Base-by-base conservation (phyloP, 2,113 vertebrate species). In the Paedocypris sp. region DNA sequence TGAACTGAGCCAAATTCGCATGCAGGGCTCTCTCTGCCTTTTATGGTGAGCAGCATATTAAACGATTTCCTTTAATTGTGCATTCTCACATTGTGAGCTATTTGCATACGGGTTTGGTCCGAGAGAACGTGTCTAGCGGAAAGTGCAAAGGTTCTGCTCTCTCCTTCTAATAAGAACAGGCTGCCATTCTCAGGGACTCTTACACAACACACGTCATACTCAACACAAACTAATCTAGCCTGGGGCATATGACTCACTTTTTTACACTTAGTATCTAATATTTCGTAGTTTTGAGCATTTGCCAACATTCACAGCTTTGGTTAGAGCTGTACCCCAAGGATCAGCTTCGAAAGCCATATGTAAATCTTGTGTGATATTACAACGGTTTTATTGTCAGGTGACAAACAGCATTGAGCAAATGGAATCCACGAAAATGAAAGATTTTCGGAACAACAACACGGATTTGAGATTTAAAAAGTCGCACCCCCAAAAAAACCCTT, bases 41-140 rank as follows among this genome's bases (percentile, higher is more conserved):
- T 73, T 68, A 53, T 19, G 62, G 43, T 64, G 61, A 68, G 53
- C 54, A 47, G 71, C 66, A 53, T 59, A 76, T 78, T 77, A 80
- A 82, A 76, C 76, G 64, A 70, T 68, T 42, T 64, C 41, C 64
- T 68, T 74, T 77, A 75, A 75, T 79, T 78, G 73, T 43, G 58
- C 53, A 78, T 79, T 82, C 76, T 60, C 57, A 52, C 58, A 61
- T 60, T 71, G 76, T 16, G 32, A 19, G 6, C 4, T 50, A 78
- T 78, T 78, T 70, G 73, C 80, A 82, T 80, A 69, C 66, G 12
- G 39, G 13, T 68, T 73, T 75, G 70, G 60, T 71, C 38, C 52
- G 67, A 73, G 69, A 70, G 49, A 68, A 54, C 48, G 48, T 72
- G 72, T 73, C 68, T 68, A 53, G 57, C 62, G 71, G 64, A 58